Conservation (phyloP, 2,888 invertebrate species). For the Athripsodes cinereus region DNA sequence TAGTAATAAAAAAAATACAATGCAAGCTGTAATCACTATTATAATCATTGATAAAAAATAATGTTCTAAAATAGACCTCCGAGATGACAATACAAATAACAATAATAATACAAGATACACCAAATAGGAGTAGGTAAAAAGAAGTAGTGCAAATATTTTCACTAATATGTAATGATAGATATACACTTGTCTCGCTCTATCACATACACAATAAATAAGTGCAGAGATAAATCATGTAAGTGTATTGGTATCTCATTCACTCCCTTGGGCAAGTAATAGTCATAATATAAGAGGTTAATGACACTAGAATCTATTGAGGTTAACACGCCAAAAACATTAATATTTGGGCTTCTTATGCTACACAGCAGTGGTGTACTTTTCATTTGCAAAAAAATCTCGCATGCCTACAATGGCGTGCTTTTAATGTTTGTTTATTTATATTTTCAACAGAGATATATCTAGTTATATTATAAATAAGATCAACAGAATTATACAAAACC, state of each 20-base stretch:
- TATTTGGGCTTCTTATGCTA: not conserved
- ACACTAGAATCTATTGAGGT: not conserved
- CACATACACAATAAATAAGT: not conserved
- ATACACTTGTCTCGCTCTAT: not conserved
- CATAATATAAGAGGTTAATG: not conserved
- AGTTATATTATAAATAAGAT: no score
- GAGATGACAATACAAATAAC: not conserved
- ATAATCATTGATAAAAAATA: not conserved
- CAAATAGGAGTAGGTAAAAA: not conserved
- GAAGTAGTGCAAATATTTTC: not conserved
- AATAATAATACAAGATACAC: no score
- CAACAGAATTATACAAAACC: no score
- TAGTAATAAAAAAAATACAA: no score
- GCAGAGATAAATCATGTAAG: not conserved
- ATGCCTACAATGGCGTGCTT: no score
- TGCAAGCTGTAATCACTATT: no score
- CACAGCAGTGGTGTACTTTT: no score
- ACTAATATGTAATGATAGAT: not conserved
- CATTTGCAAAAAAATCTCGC: no score
- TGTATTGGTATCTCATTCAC: not conserved
- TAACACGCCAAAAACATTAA: not conserved
- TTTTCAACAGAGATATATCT: no score
- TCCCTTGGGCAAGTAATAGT: not conserved
- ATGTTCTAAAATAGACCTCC: not conserved
- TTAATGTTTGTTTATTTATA: no score